Base-by-base conservation (phyloP, 2,113 vertebrate species). In the Bambusicola thoracicus region DNA sequence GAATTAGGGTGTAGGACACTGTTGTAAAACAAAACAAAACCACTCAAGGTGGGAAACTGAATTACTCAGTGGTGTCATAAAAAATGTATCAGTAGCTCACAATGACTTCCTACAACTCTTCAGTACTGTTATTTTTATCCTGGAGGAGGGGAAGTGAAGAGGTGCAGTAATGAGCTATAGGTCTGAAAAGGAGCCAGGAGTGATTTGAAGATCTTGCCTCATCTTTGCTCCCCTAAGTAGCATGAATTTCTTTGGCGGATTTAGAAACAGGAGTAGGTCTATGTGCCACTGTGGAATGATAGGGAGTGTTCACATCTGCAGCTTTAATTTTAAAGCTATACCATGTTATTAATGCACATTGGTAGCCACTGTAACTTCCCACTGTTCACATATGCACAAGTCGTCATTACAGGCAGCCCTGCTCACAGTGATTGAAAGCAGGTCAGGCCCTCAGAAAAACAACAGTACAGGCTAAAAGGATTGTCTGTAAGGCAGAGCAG, bases 361-460 rank as follows among this genome's bases (percentile, higher is more conserved):
- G 85, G 51, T 34, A 85, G 53, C 40, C n/a, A 25, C 59, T 49
- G 22, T 34, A 5, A 20, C 48, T 25, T n/a, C 70, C 27, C 10
- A 2, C 29, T 18, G 49, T 7, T 83, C 55, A 6, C 8, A 1
- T 21, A 30, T 25, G 25, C 0, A 1, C 2, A 14, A 61, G 51
- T 32, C 4, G 0, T 2, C 1, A 0, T 13, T 58, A 18, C 62
- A n/a, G 5, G 73, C 3, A 70, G 65, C 32, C 36, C 34, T 56
- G 38, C 34, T 30, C 34, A 17, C 10, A 3, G 0, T 3, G 56
- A 65, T 46, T 15, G 27, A 43, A 34, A 56, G 58, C 21, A 13
- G 76, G 79, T 41, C n/a, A 32, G 48, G 63, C 22, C 38, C 83
- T 58, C 51, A 30, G 85, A 61, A 51, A 21, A 32, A 10, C 66